A percentile compares a stretch with the other conserved stretches of the same genome.
phyloP scores from a whole-genome alignment of 2,113 vertebrate genomes.

The Strix uralensis region DNA sequence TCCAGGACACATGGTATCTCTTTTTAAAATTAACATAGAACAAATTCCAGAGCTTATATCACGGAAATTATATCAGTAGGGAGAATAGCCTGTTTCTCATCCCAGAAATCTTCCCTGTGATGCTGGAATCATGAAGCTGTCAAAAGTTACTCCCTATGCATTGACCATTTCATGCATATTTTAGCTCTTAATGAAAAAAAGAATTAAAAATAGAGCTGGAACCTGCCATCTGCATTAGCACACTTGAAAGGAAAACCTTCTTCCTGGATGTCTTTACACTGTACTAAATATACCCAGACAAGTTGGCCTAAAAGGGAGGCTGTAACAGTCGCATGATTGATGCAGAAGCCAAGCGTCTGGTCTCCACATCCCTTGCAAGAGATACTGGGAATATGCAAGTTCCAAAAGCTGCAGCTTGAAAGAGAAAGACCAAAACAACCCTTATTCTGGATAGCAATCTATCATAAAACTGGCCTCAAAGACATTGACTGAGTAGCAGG shows the following conservation, averaged over 20 bases:
- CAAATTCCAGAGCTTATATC: not conserved
- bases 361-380: not conserved
- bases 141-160: not conserved
- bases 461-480: not conserved
- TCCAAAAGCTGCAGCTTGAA: conserved; percentile 9
- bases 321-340: not conserved
- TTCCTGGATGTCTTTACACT: not conserved
- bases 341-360: conserved; percentile 4
- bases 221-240: not conserved
- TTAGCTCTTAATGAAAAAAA: not conserved
- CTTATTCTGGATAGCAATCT: not conserved
- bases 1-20: not conserved
- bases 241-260: not conserved
- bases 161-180: not conserved
- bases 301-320: not conserved
- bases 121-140: not conserved
- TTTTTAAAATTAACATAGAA: not conserved
- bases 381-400: not conserved
- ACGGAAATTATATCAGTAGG: not conserved
- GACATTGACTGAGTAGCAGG: not conserved
- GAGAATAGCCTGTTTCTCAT: not conserved
- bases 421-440: not conserved
- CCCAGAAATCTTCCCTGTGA: not conserved
- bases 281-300: not conserved
- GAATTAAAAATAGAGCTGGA: not conserved